Conservation (phyloP, 2,113 vertebrate species). For the Albula goreensis region DNA sequence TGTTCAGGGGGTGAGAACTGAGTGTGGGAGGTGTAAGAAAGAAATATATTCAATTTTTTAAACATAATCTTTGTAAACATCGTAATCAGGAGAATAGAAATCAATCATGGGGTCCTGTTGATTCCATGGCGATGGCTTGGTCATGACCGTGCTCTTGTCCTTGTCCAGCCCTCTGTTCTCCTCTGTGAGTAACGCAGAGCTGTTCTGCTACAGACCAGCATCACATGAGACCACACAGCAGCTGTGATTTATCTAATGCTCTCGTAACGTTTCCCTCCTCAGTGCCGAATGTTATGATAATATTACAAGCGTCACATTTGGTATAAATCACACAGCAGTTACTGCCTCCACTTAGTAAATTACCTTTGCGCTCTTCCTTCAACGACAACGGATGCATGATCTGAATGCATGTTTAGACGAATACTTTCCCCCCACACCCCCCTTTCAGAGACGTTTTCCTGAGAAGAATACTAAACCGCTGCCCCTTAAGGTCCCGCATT, state of each 20-base stretch:
- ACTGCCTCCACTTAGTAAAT: conserved; percentile 53
- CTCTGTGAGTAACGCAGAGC: not conserved
- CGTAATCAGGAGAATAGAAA: no score
- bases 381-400: conserved; percentile 30
- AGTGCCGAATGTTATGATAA: conserved; percentile 45
- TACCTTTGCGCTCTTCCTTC: conserved; percentile 38
- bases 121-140: not conserved
- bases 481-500: conserved; percentile 18
- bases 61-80: no score
- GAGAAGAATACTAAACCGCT: not conserved
- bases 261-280: conserved; percentile 30
- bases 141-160: not conserved
- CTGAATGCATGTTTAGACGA: conserved; percentile 33
- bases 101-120: no score
- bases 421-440: not conserved
- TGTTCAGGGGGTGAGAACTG: conserved; percentile 28
- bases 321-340: conserved; percentile 53
- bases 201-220: not conserved
- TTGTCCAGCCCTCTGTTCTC: not conserved
- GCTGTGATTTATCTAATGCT: conserved; percentile 50
- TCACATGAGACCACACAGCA: conserved; percentile 28
- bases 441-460: not conserved
- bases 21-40: not conserved
- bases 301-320: conserved; percentile 54
- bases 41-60: no score